These are phyloP conservation scores for Manis pentadactyla DNA, from an alignment of 2,797 vertebrate species.

Conservation along the genomic window DNA sequence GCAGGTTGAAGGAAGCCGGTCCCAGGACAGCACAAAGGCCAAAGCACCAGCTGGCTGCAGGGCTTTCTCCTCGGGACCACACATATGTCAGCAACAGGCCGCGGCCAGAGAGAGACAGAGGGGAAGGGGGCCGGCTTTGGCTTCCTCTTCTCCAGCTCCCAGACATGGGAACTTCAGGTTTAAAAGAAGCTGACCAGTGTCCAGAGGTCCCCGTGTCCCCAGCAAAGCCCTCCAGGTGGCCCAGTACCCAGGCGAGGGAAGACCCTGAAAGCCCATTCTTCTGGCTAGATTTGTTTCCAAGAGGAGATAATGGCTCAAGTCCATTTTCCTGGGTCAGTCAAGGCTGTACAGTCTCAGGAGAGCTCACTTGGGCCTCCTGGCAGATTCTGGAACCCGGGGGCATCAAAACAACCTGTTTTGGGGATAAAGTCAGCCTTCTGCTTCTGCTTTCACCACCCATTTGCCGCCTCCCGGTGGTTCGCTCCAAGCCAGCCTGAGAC, in stretches of 20 bases:
- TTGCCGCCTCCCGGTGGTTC: conserved; percentile 60
- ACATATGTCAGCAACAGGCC: not conserved
- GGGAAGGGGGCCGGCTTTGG: not conserved
- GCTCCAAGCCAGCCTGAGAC: conserved; percentile 67
- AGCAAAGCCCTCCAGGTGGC: not conserved
- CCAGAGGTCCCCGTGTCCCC: not conserved
- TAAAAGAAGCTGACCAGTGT: conserved; percentile 51
- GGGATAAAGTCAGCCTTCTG: conserved; percentile 78
- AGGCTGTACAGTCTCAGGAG: conserved; percentile 27
- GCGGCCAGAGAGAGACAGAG: not conserved
- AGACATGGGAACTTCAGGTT: conserved; percentile 65
- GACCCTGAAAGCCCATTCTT: not conserved
- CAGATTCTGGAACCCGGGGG: conserved; percentile 1
- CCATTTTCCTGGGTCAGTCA: not conserved
- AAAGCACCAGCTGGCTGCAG: conserved; percentile 65
- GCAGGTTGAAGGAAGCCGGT: not conserved
- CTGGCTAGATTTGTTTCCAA: conserved; percentile 37
- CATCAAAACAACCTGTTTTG: conserved; percentile 74
- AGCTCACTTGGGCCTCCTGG: not conserved
- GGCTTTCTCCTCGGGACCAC: not conserved
- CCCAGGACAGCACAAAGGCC: not conserved
- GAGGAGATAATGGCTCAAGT: conserved; percentile 64
- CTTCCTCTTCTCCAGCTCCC: conserved; percentile 37
- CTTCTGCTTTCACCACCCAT: not conserved
- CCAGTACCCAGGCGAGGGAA: not conserved